Base-by-base conservation (phyloP, 2,113 vertebrate genomes). In the Etheostoma cragini region DNA sequence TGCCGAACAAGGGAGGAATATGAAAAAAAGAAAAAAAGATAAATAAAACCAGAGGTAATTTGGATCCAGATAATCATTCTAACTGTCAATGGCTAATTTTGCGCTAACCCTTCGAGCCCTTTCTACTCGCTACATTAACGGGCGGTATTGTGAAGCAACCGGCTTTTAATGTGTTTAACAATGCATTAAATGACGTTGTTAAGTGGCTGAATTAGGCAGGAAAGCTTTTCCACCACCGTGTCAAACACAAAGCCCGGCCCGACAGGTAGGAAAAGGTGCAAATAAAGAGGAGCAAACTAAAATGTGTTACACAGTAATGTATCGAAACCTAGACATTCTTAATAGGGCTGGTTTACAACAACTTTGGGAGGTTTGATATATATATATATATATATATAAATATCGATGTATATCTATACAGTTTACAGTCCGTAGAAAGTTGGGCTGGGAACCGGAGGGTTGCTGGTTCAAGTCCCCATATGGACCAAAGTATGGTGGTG, bases 181-280 rank as follows among this genome's bases (percentile, higher is more conserved):
- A 93, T 88, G 92, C 93, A 84, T 89, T 91, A 90, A 94, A 95
- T 93, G 60, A 84, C 67, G 77, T 90, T 85, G 91, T 94, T 93
- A 93, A 87, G 81, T 65, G 63, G 70, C 82, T 68, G 75, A 88
- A 90, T 89, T 79, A 91, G 80, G 85, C 26, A 11, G 71, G 67
- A 60, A 90, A 88, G 86, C 70, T 79, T 84, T 82, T 70, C 66
- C 74, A 50, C 58, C 54, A 42, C 19, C 1, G 64, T 65, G 73
- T 80, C 75, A 85, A 80, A 84, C 63, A 68, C 69, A 72, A 68
- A 66, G 70, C 75, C 68, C 16, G 42, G 35, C 22, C 11, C 63
- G 61, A 50, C 68, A 62, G 63, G 53, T 63, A 24, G 57, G 60
- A 42, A 38, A 71, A 21, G 42, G 56, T 49, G 56, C 38, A 62